Evolutionary conservation across 1,140 invertebrate species (phyloP).

Genomic region (Heliconius melpomene): DNA sequence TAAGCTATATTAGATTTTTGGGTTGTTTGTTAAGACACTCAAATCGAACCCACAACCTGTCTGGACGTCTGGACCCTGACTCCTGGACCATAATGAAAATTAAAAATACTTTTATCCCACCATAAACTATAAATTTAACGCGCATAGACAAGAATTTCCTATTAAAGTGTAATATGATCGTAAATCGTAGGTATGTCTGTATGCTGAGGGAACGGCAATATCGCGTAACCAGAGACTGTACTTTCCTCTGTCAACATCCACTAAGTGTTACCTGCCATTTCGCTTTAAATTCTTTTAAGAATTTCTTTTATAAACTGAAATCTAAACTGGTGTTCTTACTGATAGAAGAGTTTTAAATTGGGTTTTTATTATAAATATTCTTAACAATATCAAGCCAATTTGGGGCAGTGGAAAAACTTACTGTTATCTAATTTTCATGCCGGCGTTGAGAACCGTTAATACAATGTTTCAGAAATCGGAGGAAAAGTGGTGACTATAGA

Average conservation of each 20-base stretch:
- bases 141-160: background rate
- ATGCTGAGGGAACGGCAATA: background rate
- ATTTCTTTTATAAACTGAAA: background rate
- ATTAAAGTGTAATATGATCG: conserved; percentile 5
- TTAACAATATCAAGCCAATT: background rate
- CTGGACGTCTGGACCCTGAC: no score
- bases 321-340: background rate
- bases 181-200: background rate
- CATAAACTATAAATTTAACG: background rate
- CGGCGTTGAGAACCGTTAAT: no score
- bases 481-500: no score
- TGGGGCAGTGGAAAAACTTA: no score
- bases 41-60: no score
- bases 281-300: conserved; percentile 13
- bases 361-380: background rate
- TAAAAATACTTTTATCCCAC: background rate
- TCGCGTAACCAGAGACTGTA: conserved; percentile 12
- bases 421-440: no score
- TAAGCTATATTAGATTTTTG: no score
- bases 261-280: conserved; percentile 17
- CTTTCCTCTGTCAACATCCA: conserved; percentile 15
- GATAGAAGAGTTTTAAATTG: background rate
- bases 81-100: no score
- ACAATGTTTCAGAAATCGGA: no score
- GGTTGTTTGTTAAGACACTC: no score